Conservation (phyloP, 2,888 invertebrate genomes). For the Drosophila greeni region DNA sequence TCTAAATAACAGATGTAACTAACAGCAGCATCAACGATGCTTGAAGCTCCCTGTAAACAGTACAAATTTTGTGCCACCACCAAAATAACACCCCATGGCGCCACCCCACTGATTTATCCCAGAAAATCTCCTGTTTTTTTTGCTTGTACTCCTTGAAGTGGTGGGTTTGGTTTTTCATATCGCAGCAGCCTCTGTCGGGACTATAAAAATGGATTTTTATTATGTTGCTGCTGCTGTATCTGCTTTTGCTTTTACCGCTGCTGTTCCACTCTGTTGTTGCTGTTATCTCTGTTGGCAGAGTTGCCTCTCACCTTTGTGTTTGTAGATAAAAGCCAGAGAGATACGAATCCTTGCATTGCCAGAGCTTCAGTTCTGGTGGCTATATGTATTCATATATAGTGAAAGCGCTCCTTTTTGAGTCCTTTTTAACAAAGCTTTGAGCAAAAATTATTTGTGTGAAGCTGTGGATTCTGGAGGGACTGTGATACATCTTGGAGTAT, state of each 20-base stretch:
- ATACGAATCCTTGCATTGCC: constrained; percentile 35
- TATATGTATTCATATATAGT: constrained; percentile 10
- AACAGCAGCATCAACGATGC: constrained; percentile 39
- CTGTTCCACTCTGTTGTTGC: constrained; percentile 19
- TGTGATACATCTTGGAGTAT: not conserved
- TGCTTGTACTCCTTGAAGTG: constrained; percentile 7
- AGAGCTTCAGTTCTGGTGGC: constrained; percentile 15
- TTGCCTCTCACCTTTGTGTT: constrained; percentile 59
- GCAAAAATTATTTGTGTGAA: constrained; percentile 33
- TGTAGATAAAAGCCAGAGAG: constrained; percentile 41
- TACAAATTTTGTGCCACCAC: constrained; percentile 57
- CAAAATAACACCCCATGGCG: constrained; percentile 42
- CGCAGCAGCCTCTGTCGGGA: constrained; percentile 47
- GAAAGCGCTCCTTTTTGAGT: constrained; percentile 33
- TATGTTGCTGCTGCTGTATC: constrained; percentile 47
- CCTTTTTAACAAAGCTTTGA: constrained; percentile 40
- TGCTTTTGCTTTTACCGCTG: constrained; percentile 22
- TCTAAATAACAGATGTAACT: not conserved
- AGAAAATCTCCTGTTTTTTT: constrained; percentile 49
- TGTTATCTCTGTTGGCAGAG: constrained; percentile 58
- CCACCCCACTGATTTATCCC: constrained; percentile 31
- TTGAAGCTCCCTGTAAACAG: too few relatives aligned
- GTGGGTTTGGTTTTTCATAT: constrained; percentile 53
- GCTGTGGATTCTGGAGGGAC: constrained; percentile 1
- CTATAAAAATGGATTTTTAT: constrained; percentile 74